Percentiles rank a stretch among this genome's conserved stretches.
phyloP scores from a whole-genome alignment of 1,140 invertebrate species.

The Magallana angulata region DNA sequence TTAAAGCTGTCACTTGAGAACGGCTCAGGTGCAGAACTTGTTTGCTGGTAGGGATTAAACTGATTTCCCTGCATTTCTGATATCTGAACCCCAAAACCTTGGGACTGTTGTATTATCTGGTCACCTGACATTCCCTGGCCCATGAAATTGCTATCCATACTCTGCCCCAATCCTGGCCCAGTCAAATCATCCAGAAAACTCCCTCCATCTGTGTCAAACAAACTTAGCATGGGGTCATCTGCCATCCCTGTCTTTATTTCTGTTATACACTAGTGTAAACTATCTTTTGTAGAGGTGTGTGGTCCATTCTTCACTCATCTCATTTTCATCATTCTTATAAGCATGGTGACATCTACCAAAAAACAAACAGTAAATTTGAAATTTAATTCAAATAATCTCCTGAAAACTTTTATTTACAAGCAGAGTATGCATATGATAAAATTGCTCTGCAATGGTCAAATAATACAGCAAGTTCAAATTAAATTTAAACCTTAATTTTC shows the following conservation, averaged over 20 bases:
- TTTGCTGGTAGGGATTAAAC: conserved; percentile 41
- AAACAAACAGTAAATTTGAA: background rate
- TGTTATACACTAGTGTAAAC: background rate
- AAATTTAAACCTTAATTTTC: too few relatives aligned
- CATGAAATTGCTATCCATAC: conserved; percentile 47
- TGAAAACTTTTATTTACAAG: background rate
- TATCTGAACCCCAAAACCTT: conserved; percentile 46
- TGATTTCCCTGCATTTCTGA: conserved; percentile 50
- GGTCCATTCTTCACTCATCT: background rate
- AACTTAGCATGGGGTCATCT: conserved; percentile 71
- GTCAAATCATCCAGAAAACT: conserved; percentile 73
- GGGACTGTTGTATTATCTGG: conserved; percentile 27
- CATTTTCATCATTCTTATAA: conserved; percentile 24
- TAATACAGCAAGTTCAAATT: too few relatives aligned
- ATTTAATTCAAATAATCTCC: background rate
- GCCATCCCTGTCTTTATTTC: conserved; percentile 60
- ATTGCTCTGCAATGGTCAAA: too few relatives aligned
- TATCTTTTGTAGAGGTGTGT: conserved; percentile 33
- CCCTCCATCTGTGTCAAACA: conserved; percentile 70
- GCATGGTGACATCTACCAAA: background rate
- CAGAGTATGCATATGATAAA: too few relatives aligned
- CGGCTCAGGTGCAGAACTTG: conserved; percentile 40
- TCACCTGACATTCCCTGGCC: conserved; percentile 19
- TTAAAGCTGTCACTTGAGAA: conserved; percentile 43
- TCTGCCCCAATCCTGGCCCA: conserved; percentile 45